Evolutionary conservation across 1,140 invertebrate species (phyloP).

Genomic region (Mesaphorura yosii): DNA sequence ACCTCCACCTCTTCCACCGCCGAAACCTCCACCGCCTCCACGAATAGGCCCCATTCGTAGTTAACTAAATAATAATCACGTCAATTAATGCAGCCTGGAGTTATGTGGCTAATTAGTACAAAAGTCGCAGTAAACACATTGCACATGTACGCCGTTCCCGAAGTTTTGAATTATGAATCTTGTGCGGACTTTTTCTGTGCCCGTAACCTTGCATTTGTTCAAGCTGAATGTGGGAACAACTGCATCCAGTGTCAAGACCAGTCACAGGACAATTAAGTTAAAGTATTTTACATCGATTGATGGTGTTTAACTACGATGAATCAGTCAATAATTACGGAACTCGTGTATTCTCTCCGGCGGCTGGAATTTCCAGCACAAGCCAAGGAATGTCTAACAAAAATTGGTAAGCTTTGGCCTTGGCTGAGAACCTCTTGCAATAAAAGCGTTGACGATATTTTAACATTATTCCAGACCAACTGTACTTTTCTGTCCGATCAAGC

Average conservation of each 20-base stretch:
- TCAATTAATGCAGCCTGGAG: no score
- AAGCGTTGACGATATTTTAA: not conserved
- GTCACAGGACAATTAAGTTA: not conserved
- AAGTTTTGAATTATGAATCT: no score
- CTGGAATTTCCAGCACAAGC: not conserved
- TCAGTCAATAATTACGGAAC: not conserved
- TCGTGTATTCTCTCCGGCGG: not conserved
- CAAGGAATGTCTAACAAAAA: not conserved
- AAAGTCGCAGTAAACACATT: no score
- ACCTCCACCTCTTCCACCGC: slow-evolving; percentile 19
- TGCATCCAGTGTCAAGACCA: no score
- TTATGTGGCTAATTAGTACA: no score
- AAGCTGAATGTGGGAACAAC: no score
- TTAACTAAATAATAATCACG: no score
- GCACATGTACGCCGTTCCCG: no score
- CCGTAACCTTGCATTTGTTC: no score
- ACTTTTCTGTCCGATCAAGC: slow-evolving; percentile 8
- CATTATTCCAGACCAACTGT: slow-evolving; percentile 13
- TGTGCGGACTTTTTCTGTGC: no score
- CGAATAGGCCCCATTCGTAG: slow-evolving; percentile 26
- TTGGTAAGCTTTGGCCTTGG: not conserved
- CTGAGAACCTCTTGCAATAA: not conserved
- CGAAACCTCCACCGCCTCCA: slow-evolving; percentile 35
- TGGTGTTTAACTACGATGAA: not conserved
- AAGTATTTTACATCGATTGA: not conserved